Percentiles rank a stretch among this genome's conserved stretches.
Conservation (phyloP, 2,113 vertebrate species). For the Erythrolamprus reginae region DNA sequence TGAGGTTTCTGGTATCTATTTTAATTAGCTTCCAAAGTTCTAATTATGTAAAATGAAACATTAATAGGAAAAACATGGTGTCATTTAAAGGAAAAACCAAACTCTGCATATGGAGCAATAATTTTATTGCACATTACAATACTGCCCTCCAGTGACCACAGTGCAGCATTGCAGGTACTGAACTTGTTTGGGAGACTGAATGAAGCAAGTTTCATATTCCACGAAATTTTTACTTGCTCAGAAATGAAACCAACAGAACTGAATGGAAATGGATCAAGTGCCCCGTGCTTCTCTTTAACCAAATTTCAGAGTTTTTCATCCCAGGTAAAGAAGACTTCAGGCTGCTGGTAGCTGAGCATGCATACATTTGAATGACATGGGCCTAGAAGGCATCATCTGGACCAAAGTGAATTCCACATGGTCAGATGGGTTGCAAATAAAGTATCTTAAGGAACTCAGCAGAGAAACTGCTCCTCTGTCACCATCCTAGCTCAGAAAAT, state of each 20-base stretch:
- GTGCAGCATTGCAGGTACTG: slow-evolving; percentile 9
- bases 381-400: background rate
- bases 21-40: slow-evolving; percentile 69
- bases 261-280: background rate
- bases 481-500: background rate
- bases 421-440: background rate
- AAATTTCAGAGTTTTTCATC: background rate
- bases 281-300: background rate
- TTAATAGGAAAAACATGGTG: slow-evolving; percentile 66
- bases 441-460: background rate
- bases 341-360: background rate
- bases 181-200: too few species aligned
- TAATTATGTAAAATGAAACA: slow-evolving; percentile 70
- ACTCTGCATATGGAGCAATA: background rate
- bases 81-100: slow-evolving; percentile 28
- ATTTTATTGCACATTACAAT: slow-evolving; percentile 47
- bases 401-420: background rate
- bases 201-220: background rate
- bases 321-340: background rate
- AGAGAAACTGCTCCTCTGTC: background rate
- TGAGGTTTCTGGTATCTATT: slow-evolving; percentile 57
- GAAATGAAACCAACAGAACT: background rate
- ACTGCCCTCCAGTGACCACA: slow-evolving; percentile 54
- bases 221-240: background rate
- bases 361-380: background rate